phyloP scores from a whole-genome alignment of 1,140 invertebrate genomes.

The Campodea augens region DNA sequence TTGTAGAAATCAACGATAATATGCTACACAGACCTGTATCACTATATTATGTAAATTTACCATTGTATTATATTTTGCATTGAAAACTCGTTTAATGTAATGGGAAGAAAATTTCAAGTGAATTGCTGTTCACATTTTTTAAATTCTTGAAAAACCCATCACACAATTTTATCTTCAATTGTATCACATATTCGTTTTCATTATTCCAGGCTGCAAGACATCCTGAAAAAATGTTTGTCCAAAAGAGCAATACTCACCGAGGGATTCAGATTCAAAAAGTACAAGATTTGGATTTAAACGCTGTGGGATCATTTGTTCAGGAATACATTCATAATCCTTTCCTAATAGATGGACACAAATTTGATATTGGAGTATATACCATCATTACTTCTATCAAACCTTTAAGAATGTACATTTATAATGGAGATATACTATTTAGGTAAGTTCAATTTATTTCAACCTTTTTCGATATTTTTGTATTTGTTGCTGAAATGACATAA shows the following conservation, averaged over 20 bases:
- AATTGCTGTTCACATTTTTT: not conserved
- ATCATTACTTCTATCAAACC: constrained; percentile 81
- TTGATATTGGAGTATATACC: constrained; percentile 92
- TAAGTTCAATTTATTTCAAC: constrained; percentile 18
- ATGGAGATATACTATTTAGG: constrained; percentile 72
- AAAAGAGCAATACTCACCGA: constrained; percentile 83
- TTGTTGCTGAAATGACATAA: no score
- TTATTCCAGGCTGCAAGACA: constrained; percentile 33
- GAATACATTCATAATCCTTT: constrained; percentile 69
- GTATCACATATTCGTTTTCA: no score
- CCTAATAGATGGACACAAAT: constrained; percentile 71
- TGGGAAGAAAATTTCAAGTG: not conserved
- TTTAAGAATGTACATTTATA: constrained; percentile 69
- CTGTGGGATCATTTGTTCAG: constrained; percentile 67
- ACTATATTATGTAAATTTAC: no score
- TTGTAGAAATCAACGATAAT: no score
- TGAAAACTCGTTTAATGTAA: no score
- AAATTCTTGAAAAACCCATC: not conserved
- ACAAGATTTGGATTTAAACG: constrained; percentile 47
- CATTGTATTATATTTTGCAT: no score
- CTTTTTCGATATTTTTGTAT: no score
- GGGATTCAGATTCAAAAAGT: constrained; percentile 60
- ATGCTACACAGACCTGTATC: no score
- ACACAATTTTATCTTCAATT: no score
- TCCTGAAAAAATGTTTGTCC: constrained; percentile 58